A percentile compares a stretch with the other conserved stretches of the same genome.
phyloP scores from a whole-genome alignment of 2,888 invertebrate genomes.

The Melanophora roralis region DNA sequence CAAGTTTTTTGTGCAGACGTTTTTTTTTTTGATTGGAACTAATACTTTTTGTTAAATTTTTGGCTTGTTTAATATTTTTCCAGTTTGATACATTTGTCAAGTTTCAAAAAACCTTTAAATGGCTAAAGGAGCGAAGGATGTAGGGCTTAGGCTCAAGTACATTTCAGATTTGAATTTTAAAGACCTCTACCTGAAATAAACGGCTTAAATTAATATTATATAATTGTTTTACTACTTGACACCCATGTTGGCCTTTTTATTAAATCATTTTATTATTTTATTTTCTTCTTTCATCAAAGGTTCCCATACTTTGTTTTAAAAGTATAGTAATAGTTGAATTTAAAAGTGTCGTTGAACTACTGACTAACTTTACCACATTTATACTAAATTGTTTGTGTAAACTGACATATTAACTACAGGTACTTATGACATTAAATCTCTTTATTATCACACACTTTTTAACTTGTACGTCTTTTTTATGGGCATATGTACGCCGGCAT shows the following conservation, averaged over 20 bases:
- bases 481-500: constrained; percentile 32
- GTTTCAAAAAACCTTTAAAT: too few relatives aligned
- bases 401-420: neutral
- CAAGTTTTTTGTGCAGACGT: too few relatives aligned
- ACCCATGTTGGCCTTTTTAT: constrained; percentile 45
- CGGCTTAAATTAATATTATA: constrained; percentile 47
- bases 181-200: neutral
- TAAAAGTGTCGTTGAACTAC: constrained; percentile 58
- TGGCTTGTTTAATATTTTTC: too few relatives aligned
- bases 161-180: neutral
- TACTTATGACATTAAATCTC: constrained; percentile 21
- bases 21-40: too few relatives aligned
- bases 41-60: too few relatives aligned
- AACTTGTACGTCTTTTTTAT: neutral
- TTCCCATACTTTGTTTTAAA: constrained; percentile 34
- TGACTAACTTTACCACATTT: constrained; percentile 14
- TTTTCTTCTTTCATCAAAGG: constrained; percentile 3
- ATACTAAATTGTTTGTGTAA: constrained; percentile 5
- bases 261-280: constrained; percentile 9
- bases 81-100: too few relatives aligned
- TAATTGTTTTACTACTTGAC: constrained; percentile 48
- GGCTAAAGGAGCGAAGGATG: too few relatives aligned
- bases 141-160: too few relatives aligned
- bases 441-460: constrained; percentile 3
- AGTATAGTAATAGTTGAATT: constrained; percentile 4